Evolutionary conservation across 2,888 invertebrate species (phyloP).

Genomic region (Caradrina kadenii): DNA sequence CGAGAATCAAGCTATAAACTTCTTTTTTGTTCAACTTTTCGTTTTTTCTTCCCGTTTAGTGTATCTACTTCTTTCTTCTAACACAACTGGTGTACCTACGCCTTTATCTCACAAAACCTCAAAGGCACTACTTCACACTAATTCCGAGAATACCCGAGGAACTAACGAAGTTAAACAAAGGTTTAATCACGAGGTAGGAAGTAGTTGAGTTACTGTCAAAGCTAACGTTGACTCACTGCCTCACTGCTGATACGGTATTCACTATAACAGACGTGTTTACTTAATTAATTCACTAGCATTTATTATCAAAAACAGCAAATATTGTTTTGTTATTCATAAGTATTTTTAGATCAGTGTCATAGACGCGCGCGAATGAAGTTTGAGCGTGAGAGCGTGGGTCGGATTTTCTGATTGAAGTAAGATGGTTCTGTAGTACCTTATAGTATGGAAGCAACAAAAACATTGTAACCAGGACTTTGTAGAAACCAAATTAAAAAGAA

Average conservation of each 20-base stretch:
- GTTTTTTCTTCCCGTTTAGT: too few relatives aligned
- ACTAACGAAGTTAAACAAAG: conserved; percentile 33
- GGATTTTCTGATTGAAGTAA: neutral
- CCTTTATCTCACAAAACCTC: neutral
- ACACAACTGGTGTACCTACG: conserved; percentile 7
- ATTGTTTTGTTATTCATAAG: conserved; percentile 49
- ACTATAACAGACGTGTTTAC: conserved; percentile 38
- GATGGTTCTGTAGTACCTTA: neutral
- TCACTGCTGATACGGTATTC: conserved; percentile 36
- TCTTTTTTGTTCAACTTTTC: too few relatives aligned
- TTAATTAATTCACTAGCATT: conserved; percentile 48
- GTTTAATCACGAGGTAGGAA: conserved; percentile 34
- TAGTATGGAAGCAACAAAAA: too few relatives aligned
- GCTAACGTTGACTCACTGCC: conserved; percentile 36
- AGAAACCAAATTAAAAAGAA: too few relatives aligned
- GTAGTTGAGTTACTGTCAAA: conserved; percentile 21
- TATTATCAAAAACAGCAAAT: conserved; percentile 47
- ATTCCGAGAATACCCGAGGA: conserved; percentile 29
- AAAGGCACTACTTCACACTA: conserved; percentile 27
- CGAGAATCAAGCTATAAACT: too few relatives aligned
- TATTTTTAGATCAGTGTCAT: conserved; percentile 53
- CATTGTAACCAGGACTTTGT: too few relatives aligned
- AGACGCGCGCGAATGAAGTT: conserved; percentile 10
- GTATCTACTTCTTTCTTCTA: too few relatives aligned
- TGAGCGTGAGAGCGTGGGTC: conserved; percentile 24